phyloP scores from a whole-genome alignment of 1,140 invertebrate genomes.

The Drosophila miranda region DNA sequence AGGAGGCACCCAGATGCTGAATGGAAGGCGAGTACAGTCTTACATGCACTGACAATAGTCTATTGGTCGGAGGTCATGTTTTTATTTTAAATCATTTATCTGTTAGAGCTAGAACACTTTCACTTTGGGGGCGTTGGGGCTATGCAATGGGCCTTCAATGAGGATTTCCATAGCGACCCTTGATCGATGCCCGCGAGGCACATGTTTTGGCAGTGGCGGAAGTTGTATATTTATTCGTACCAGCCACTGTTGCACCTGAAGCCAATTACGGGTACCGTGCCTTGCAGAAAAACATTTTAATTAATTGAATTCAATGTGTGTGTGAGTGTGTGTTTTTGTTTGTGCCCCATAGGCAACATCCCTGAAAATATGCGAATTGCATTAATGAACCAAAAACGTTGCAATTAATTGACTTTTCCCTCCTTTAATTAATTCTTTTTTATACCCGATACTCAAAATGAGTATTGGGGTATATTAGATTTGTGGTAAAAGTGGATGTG shows the following conservation, averaged over 20 bases:
- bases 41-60: too few relatives aligned
- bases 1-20: too few relatives aligned
- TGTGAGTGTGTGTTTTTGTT: slow-evolving; percentile 7
- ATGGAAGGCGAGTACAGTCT: too few relatives aligned
- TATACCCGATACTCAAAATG: too few relatives aligned
- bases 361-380: slow-evolving; percentile 11
- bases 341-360: slow-evolving; percentile 15
- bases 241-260: slow-evolving; percentile 35
- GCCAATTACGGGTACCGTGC: slow-evolving; percentile 20
- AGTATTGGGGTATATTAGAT: too few relatives aligned
- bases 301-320: slow-evolving; percentile 69
- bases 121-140: too few relatives aligned
- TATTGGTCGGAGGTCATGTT: too few relatives aligned
- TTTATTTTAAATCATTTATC: too few relatives aligned
- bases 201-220: slow-evolving; percentile 5
- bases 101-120: too few relatives aligned
- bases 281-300: slow-evolving; percentile 47
- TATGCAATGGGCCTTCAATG: too few relatives aligned
- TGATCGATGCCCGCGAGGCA: neutral
- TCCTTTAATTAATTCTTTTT: slow-evolving; percentile 65
- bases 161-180: slow-evolving; percentile 5
- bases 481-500: too few relatives aligned
- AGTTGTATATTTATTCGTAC: too few relatives aligned
- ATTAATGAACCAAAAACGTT: slow-evolving; percentile 77
- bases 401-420: slow-evolving; percentile 72